Base-by-base conservation (phyloP, 2,888 invertebrate species). In the Merodon equestris region DNA sequence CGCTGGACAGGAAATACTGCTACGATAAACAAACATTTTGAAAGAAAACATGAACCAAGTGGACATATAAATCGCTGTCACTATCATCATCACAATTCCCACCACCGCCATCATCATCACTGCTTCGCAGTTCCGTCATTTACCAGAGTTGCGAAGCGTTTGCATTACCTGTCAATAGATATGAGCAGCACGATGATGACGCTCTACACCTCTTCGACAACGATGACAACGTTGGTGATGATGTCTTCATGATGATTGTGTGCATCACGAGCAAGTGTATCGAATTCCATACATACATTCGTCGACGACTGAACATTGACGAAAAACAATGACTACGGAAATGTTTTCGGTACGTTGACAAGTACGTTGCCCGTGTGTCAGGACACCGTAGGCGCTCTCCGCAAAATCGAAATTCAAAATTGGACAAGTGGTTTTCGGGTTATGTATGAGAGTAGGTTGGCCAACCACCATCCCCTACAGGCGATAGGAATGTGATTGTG, bases 171-270 rank as follows among this genome's bases (percentile, higher is more conserved):
- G 73, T 73, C 73, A 64, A 57, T 58, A 73, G 68, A 79, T 79
- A 73, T 77, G 61, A 77, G 51, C 72, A 72, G 70, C 48, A 36
- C 58, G 15, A 27, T 27, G 27, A 27, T 27, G 27, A 27, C 7
- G 27, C 7, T 7, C 27, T 27, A 27, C 7, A 27, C 27, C 27
- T 2, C n/a, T n/a, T 2, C 27, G 27, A 42, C 70, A 2, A 50
- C 19, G 40, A 68, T 48, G 45, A 56, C 45, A 48, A 9, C 44
- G 63, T 34, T 60, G 58, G 58, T 45, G 63, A 74, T 74, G 79
- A 79, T 79, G 79, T 79, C 79, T 79, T 54, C 70, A 79, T 79
- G 79, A 74, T 79, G 74, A 79, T 74, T 79, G 79, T 70, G 74
- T 79, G 70, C 68, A 68, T 44, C 68, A 27, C 27, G 27, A 27